phyloP scores from a whole-genome alignment of 1,140 invertebrate species.

The Microvelia longipes region DNA sequence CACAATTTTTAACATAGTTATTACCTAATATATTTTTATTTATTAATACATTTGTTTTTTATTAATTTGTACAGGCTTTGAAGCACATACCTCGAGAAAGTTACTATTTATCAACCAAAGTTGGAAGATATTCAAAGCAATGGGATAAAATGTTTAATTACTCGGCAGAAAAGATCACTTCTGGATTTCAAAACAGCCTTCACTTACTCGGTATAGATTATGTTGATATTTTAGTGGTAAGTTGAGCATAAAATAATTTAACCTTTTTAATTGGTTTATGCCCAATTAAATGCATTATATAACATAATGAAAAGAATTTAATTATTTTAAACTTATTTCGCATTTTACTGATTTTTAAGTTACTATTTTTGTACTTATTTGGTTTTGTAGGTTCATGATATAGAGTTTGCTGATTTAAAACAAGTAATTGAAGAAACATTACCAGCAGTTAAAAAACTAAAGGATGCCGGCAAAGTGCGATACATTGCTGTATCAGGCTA shows the following conservation, averaged over 20 bases:
- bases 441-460: conserved; percentile 47
- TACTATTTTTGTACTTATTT: no score
- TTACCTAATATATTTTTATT: no score
- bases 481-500: conserved; percentile 82
- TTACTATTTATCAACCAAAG: conserved; percentile 87
- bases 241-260: no score
- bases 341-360: no score
- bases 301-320: background rate
- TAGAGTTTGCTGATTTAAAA: conserved; percentile 73
- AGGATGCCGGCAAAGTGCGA: conserved; percentile 57
- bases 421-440: conserved; percentile 72
- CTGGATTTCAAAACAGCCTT: conserved; percentile 65
- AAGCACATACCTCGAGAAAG: conserved; percentile 57
- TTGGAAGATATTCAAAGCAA: conserved; percentile 63
- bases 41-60: background rate
- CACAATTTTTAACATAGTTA: no score
- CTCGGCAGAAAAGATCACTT: conserved; percentile 50
- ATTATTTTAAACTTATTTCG: background rate
- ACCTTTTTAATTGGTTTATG: no score
- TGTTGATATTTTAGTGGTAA: conserved; percentile 75
- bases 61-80: conserved; percentile 43
- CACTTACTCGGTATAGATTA: conserved; percentile 57
- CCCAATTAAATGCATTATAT: no score
- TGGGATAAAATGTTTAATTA: conserved; percentile 75
- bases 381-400: conserved; percentile 63